phyloP scores from a whole-genome alignment of 2,888 invertebrate species.

The Oscheius sp. region DNA sequence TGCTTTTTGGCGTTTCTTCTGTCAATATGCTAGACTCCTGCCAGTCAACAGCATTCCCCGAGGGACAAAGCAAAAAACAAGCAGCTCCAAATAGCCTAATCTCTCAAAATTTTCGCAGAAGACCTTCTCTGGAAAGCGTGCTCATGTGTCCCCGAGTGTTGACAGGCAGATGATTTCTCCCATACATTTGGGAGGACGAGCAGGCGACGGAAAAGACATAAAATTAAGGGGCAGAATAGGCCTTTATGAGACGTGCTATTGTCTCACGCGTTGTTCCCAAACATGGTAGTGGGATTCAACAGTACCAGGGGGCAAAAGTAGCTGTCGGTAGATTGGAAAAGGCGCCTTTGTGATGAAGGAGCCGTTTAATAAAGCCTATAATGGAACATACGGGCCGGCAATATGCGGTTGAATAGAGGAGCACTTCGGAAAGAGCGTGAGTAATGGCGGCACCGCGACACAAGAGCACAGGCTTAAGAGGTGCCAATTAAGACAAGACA shows the following conservation, averaged over 20 bases:
- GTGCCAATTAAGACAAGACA: slow-evolving; percentile 25
- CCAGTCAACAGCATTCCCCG: too few species aligned
- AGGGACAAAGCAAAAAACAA: too few species aligned
- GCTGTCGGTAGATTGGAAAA: slow-evolving; percentile 7
- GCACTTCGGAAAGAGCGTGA: slow-evolving; percentile 35
- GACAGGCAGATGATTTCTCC: slow-evolving; percentile 21
- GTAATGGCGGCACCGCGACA: slow-evolving; percentile 38
- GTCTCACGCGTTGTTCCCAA: not conserved
- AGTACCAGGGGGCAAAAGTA: not conserved
- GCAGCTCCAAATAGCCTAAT: too few species aligned
- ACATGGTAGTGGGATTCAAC: not conserved
- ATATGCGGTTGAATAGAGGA: slow-evolving; percentile 35
- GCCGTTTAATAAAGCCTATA: slow-evolving; percentile 32
- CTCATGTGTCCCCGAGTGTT: not conserved
- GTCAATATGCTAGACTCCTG: too few species aligned
- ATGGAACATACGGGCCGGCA: slow-evolving; percentile 30
- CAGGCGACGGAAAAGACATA: slow-evolving; percentile 10
- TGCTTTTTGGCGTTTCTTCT: too few species aligned
- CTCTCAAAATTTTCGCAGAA: too few species aligned
- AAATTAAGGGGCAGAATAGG: not conserved
- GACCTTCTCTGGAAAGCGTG: too few species aligned
- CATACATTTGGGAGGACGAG: slow-evolving; percentile 18
- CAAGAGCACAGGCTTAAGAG: slow-evolving; percentile 35
- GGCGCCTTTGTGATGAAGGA: not conserved
- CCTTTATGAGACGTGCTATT: not conserved